Percentiles rank a stretch among this genome's conserved stretches.
Conservation (phyloP, 2,888 invertebrate genomes). For the Melinopterus prodromus region DNA sequence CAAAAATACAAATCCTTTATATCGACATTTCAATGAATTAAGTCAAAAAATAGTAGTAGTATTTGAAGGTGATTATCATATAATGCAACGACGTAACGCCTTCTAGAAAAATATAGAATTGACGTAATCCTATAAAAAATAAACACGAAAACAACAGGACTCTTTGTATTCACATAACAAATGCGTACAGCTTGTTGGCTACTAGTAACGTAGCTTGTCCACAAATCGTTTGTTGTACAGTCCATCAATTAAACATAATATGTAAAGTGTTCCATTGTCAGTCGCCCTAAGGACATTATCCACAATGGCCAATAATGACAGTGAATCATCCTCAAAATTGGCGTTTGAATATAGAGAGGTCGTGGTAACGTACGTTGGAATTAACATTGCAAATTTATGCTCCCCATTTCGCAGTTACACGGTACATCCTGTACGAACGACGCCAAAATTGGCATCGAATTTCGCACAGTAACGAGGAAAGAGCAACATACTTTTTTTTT, state of each 20-base stretch:
- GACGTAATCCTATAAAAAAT: no score
- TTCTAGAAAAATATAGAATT: no score
- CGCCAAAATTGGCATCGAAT: not conserved
- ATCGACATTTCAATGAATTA: no score
- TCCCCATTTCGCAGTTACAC: not conserved
- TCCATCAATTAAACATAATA: conserved; percentile 4
- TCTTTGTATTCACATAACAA: not conserved
- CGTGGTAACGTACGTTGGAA: not conserved
- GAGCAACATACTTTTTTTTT: not conserved
- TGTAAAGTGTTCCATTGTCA: conserved; percentile 4
- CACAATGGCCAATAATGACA: not conserved
- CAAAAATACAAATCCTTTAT: no score
- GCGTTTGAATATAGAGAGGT: not conserved
- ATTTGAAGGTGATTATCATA: no score
- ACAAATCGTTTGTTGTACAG: conserved; percentile 4
- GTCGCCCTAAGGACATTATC: not conserved
- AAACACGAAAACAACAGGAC: no score
- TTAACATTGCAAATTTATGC: conserved; percentile 4
- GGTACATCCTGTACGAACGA: not conserved
- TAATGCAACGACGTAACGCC: no score
- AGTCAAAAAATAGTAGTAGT: no score
- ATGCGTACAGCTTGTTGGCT: not conserved
- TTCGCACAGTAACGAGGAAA: not conserved
- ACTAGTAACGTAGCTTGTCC: not conserved
- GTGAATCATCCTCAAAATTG: not conserved